phyloP scores from a whole-genome alignment of 2,888 invertebrate species.

The Hypomecis punctinalis region DNA sequence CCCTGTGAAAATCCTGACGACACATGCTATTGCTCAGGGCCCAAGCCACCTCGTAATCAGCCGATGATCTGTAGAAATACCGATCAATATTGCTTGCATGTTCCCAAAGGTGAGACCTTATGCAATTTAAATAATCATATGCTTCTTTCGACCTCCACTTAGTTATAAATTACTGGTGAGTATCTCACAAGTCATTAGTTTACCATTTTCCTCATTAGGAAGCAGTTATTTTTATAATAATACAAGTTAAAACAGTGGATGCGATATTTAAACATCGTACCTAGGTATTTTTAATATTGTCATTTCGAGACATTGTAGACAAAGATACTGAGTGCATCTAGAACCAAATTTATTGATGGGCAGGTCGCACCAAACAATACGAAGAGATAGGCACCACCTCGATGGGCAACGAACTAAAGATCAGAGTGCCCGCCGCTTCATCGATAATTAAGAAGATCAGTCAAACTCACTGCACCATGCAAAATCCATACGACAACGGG shows the following conservation, averaged over 20 bases:
- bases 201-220: no score
- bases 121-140: constrained; percentile 23
- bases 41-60: constrained; percentile 58
- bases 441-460: constrained; percentile 79
- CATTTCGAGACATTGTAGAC: neutral
- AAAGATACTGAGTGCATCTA: constrained; percentile 53
- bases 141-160: no score
- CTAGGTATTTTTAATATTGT: neutral
- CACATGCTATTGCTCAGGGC: constrained; percentile 74
- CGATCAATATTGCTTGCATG: constrained; percentile 75
- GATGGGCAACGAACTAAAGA: constrained; percentile 78
- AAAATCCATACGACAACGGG: constrained; percentile 65
- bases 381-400: constrained; percentile 79
- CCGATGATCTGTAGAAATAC: constrained; percentile 74
- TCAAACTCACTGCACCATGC: constrained; percentile 75
- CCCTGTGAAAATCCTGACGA: constrained; percentile 75
- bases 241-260: no score
- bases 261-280: neutral
- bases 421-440: constrained; percentile 73
- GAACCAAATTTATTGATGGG: constrained; percentile 73
- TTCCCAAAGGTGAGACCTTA: constrained; percentile 73
- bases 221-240: no score
- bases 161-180: no score
- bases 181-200: no score
- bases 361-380: constrained; percentile 78